A percentile compares a stretch with the other conserved stretches of the same genome.
phyloP scores from a whole-genome alignment of 1,140 invertebrate genomes.

The Formica exsecta region DNA sequence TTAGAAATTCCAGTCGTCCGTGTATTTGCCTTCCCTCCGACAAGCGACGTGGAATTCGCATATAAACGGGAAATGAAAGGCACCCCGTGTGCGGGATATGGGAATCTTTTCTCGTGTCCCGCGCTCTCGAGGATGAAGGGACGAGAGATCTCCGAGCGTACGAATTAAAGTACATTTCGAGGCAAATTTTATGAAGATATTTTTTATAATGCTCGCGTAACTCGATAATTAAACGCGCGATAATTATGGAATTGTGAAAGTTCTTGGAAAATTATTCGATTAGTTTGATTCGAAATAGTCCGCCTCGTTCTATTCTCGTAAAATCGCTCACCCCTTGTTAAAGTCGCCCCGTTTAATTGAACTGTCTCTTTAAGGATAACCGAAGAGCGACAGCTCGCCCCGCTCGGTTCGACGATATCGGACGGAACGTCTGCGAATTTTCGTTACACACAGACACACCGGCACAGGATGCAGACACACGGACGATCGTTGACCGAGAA shows the following conservation, averaged over 20 bases:
- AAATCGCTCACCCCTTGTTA: background rate
- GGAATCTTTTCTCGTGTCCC: background rate
- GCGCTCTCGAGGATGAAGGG: background rate
- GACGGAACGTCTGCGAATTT: constrained; percentile 55
- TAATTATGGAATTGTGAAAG: background rate
- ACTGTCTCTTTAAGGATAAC: constrained; percentile 44
- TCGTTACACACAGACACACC: background rate
- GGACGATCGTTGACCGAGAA: constrained; percentile 64
- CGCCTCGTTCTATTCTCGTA: background rate
- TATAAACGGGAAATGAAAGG: constrained; percentile 30
- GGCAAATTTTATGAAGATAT: too few species aligned
- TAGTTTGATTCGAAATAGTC: background rate
- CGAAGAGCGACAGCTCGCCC: constrained; percentile 26
- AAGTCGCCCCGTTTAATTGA: constrained; percentile 13
- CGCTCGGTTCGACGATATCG: constrained; percentile 5
- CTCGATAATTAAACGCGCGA: background rate
- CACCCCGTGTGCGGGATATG: too few species aligned
- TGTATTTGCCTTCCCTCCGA: constrained; percentile 20
- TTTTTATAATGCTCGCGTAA: too few species aligned
- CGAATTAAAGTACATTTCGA: too few species aligned
- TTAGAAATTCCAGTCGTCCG: constrained; percentile 54
- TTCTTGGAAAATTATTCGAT: background rate
- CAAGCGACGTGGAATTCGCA: constrained; percentile 28
- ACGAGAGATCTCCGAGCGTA: background rate
- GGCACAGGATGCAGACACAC: constrained; percentile 18